Evolutionary conservation across 2,888 invertebrate genomes (phyloP).

Genomic region (Harpalus rubripes): DNA sequence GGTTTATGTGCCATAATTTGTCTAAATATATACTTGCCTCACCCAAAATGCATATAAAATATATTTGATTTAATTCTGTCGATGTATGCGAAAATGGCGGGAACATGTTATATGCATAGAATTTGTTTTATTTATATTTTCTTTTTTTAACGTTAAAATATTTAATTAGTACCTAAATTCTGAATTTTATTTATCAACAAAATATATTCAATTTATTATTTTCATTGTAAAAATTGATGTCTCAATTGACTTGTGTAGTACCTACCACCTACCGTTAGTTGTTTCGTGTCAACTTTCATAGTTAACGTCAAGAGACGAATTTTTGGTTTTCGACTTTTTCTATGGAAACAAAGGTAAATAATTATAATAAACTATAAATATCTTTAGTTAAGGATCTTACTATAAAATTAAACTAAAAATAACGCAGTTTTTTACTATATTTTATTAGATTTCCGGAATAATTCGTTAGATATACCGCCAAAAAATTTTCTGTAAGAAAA

Average conservation of each 20-base stretch:
- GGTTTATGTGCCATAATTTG: no score
- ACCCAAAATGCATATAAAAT: no score
- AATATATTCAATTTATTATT: not conserved
- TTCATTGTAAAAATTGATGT: not conserved
- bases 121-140: no score
- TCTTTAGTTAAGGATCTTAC: not conserved
- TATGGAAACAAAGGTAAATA: not conserved
- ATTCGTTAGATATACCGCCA: not conserved
- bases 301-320: not conserved
- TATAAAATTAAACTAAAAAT: not conserved
- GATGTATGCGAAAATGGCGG: no score
- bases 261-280: not conserved
- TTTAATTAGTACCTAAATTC: not conserved
- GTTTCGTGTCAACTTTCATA: not conserved
- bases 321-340: not conserved
- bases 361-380: not conserved
- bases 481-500: not conserved
- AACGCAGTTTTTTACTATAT: not conserved
- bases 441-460: not conserved
- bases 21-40: no score
- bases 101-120: no score
- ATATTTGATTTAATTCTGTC: no score
- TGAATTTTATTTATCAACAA: not conserved
- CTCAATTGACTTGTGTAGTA: not conserved
- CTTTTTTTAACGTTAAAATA: not conserved